Percentiles rank a stretch among this genome's conserved stretches.
These are phyloP conservation scores for Australoheros facetus DNA, from an alignment of 2,797 vertebrate species.

Conservation along the genomic window DNA sequence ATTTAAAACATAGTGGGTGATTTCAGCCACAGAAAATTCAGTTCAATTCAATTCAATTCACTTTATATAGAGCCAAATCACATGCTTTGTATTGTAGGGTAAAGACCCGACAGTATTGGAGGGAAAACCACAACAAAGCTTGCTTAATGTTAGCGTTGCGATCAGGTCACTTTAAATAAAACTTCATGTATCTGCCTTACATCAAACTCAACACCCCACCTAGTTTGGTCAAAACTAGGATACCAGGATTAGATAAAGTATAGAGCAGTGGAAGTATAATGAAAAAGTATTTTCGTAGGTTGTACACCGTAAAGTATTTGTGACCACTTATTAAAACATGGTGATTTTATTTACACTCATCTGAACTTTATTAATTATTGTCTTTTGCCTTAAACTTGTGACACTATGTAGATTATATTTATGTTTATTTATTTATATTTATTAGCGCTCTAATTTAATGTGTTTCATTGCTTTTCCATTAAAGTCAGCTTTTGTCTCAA, in stretches of 20 bases:
- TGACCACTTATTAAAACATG: not conserved
- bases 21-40: no score
- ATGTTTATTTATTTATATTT: no score
- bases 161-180: not conserved
- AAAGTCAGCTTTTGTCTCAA: not conserved
- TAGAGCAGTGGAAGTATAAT: not conserved
- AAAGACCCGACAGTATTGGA: no score
- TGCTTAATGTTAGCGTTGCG: not conserved
- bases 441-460: not conserved
- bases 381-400: not conserved
- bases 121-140: not conserved
- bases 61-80: no score
- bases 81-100: no score
- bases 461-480: not conserved
- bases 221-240: not conserved
- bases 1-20: no score
- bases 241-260: not conserved
- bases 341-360: not conserved
- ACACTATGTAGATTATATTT: no score
- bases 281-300: not conserved
- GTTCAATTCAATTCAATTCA: no score
- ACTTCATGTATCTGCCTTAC: no score
- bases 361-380: not conserved
- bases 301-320: not conserved
- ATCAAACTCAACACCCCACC: not conserved